phyloP scores from a whole-genome alignment of 2,888 invertebrate genomes.

The Lasioglossum vierecki region DNA sequence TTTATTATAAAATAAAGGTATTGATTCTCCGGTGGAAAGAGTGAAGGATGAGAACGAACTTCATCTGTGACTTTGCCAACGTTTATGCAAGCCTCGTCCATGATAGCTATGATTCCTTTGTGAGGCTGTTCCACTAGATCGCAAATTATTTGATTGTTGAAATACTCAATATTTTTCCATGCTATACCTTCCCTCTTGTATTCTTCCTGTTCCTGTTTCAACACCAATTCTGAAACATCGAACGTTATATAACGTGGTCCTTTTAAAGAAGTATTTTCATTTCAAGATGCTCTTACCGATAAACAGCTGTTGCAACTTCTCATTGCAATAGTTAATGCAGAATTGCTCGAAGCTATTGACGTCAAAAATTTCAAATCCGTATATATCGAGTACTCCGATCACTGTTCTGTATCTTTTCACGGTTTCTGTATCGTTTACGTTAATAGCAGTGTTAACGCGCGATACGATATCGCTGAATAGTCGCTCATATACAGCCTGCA shows the following conservation, averaged over 20 bases:
- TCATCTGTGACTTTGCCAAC: slow-evolving; percentile 95
- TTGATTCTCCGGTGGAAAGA: not conserved
- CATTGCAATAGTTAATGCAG: slow-evolving; percentile 99
- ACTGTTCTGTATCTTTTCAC: slow-evolving; percentile 89
- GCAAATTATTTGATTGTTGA: slow-evolving; percentile 98
- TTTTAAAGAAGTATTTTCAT: not conserved
- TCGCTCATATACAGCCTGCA: slow-evolving; percentile 95
- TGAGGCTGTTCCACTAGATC: slow-evolving; percentile 97
- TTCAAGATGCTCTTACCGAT: slow-evolving; percentile 88
- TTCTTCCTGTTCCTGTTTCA: slow-evolving; percentile 99
- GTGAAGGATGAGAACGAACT: slow-evolving; percentile 63
- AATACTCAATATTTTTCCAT: slow-evolving; percentile 97
- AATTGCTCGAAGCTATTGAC: slow-evolving; percentile 99
- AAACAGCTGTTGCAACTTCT: slow-evolving; percentile 98
- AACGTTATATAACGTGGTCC: slow-evolving; percentile 24
- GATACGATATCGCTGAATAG: slow-evolving; percentile 97
- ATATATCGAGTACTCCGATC: slow-evolving; percentile 98
- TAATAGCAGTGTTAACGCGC: slow-evolving; percentile 95
- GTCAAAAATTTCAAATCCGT: slow-evolving; percentile 99
- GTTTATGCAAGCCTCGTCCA: slow-evolving; percentile 98
- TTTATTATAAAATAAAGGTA: not conserved
- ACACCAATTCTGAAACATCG: slow-evolving; percentile 91
- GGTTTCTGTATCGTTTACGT: slow-evolving; percentile 87
- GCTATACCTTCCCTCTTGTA: slow-evolving; percentile 97
- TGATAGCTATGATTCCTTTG: slow-evolving; percentile 95